Base-by-base conservation (phyloP, 1,140 invertebrate species). In the Aethina tumida region DNA sequence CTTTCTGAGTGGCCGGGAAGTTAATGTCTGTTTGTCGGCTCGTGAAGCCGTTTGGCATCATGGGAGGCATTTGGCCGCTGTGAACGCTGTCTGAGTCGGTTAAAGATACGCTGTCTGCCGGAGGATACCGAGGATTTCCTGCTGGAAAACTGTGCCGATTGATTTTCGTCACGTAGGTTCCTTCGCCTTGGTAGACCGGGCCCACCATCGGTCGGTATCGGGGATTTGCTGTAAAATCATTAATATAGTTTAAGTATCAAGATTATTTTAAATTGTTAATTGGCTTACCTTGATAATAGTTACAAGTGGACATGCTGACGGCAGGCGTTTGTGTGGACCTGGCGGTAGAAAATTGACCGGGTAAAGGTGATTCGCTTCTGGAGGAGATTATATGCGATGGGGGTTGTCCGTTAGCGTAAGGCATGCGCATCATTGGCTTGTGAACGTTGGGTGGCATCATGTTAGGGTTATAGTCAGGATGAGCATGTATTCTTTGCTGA, bases 401-500 rank as follows among this genome's bases (percentile, higher is more conserved):
- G 1, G 60, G 57, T 2, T 60, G 55, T 4, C 53, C 50, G 7
- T 55, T 51, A 8, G 50, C 41, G 38, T 55, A 63, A 1, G 56
- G 21, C 21, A 43, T 38, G 8, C 60, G 31, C 18, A 56, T 52
- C 19, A 60, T 53, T 12, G 57, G 50, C 38, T 55, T 54, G 12
- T 35, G 39, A 6, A 40, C 41, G 3, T 42, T 33, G 3, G 47
- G 37, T 3, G 43, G 35, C 8, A 50, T 22, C 31, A 45, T 33
- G 29, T 47, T 56, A 3, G 48, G 35, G 22, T 45, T 46, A 28
- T 46, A 51, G 38, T 59, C 37, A 1, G 56, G 55, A 39, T 63
- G 60, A n/a, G 57, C 55, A 35, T 42, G 53, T 35, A 67, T 62
- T 35, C 64, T 64, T 39, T 66, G 62, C 40, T 52, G 52, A 30